Evolutionary conservation across 2,113 vertebrate genomes (phyloP), one percentile per base, ranked within the genome.

Genomic region (Zingel zingel): DNA sequence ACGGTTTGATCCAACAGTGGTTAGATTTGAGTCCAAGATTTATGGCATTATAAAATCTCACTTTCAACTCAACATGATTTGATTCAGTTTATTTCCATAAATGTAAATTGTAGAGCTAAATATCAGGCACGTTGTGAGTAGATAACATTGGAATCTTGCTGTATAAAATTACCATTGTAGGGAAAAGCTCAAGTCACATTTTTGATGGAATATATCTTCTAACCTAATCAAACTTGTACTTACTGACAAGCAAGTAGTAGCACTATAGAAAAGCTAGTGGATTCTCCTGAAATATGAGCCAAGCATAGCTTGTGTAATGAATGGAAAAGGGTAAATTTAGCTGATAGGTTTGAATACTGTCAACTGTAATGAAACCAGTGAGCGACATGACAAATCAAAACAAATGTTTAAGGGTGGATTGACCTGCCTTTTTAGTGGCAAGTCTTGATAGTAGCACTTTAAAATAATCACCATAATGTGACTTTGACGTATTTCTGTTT

Each of bases 1-100:
- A 68, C 5, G 27, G 77, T 79, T 74, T 66, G 21, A 74, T 74
- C 69, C 50, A 76, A 9, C 8, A 12, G 47, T 39, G 45, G 65
- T 68, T 18, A 47, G 19, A 23, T 70, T 86, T 65, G 11, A 54
- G 57, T 59, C 25, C 50, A 36, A 77, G 8, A 13, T 51, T 21
- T 23, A 33, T n/a, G 36, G 2, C 51, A 15, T 19, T 43, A 33
- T 30, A 39, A 48, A 56, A 16, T 66, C 2, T 23, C 36, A 6
- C 39, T 21, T 59, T 27, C 56, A 19, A 39, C 25, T 43, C 12
- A 10, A 4, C 4, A n/a, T 50, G 15, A 66, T 79, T 45, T 43
- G 4, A 23, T 51, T 58, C 19, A 23, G 19, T 30, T 61, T 1
- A 39, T 7, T 33, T 23, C 54, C 15, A 39, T 50, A 21, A 39